Percentiles rank a stretch among this genome's conserved stretches.
Evolutionary conservation across 2,888 invertebrate species (phyloP).

Genomic region (Erebia ligea): DNA sequence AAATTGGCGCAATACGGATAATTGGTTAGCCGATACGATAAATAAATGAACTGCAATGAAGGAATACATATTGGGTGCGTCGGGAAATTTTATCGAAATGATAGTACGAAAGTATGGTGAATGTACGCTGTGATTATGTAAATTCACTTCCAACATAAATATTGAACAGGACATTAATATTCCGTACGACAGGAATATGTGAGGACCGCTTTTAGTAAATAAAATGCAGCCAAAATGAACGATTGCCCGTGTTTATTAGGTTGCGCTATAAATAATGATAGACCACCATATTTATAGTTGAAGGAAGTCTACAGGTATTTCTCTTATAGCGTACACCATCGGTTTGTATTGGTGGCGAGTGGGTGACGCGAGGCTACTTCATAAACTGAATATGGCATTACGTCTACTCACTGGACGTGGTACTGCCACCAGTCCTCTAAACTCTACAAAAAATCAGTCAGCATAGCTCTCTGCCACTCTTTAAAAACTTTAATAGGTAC

Average conservation of each 20-base stretch:
- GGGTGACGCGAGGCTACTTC: too few relatives aligned
- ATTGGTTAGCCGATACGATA: conserved; percentile 43
- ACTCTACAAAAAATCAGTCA: too few relatives aligned
- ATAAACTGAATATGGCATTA: too few relatives aligned
- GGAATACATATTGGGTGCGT: conserved; percentile 52
- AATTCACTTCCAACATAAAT: conserved; percentile 81
- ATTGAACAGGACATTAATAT: conserved; percentile 82
- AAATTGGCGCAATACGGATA: conserved; percentile 42
- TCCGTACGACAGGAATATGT: conserved; percentile 77
- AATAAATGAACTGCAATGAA: conserved; percentile 45
- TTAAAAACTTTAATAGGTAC: too few relatives aligned
- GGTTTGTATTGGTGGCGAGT: too few relatives aligned
- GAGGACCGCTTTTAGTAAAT: conserved; percentile 71
- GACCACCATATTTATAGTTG: neutral
- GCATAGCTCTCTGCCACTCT: too few relatives aligned
- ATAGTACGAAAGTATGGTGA: conserved; percentile 69
- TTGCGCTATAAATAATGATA: conserved; percentile 37
- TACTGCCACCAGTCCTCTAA: too few relatives aligned
- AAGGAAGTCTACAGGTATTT: too few relatives aligned
- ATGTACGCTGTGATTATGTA: conserved; percentile 80
- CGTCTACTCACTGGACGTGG: too few relatives aligned
- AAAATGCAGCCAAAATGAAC: conserved; percentile 51
- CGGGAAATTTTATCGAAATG: conserved; percentile 74
- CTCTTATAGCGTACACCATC: too few relatives aligned
- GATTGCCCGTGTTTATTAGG: conserved; percentile 48